phyloP scores from a whole-genome alignment of 2,113 vertebrate genomes.

The Prunella himalayana region DNA sequence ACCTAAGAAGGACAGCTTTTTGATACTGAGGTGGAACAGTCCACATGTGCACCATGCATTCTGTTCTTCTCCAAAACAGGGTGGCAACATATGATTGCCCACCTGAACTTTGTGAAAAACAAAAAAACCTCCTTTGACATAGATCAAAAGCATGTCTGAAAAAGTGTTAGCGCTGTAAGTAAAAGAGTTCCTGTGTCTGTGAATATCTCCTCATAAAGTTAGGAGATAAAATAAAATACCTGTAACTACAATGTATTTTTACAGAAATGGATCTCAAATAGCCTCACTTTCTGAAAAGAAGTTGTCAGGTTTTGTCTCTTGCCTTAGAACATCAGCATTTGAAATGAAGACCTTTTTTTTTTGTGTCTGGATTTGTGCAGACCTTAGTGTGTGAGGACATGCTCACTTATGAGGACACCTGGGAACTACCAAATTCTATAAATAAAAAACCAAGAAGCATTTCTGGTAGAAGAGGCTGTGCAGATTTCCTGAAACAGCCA shows the following conservation, averaged over 20 bases:
- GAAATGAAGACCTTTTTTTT: neutral
- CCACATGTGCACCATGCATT: neutral
- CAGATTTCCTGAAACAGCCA: neutral
- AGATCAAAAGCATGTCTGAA: neutral
- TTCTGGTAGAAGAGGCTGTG: neutral
- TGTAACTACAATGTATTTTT: neutral
- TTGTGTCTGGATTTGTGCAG: neutral
- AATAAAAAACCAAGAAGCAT: neutral
- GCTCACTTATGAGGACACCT: neutral
- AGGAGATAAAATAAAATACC: neutral
- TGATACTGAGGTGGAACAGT: neutral
- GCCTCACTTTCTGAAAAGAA: neutral
- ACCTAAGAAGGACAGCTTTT: neutral
- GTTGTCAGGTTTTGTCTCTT: neutral
- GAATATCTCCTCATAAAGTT: neutral
- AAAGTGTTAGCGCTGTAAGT: neutral
- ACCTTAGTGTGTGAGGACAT: neutral
- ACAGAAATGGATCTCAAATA: neutral
- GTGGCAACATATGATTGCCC: neutral
- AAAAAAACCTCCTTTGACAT: neutral
- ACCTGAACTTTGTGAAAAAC: neutral
- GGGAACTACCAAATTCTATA: neutral
- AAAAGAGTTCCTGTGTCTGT: fast-evolving
- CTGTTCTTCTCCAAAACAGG: neutral
- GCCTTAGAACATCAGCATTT: neutral